Conservation (phyloP, 2,888 invertebrate species). For the Callinectes sapidus region DNA sequence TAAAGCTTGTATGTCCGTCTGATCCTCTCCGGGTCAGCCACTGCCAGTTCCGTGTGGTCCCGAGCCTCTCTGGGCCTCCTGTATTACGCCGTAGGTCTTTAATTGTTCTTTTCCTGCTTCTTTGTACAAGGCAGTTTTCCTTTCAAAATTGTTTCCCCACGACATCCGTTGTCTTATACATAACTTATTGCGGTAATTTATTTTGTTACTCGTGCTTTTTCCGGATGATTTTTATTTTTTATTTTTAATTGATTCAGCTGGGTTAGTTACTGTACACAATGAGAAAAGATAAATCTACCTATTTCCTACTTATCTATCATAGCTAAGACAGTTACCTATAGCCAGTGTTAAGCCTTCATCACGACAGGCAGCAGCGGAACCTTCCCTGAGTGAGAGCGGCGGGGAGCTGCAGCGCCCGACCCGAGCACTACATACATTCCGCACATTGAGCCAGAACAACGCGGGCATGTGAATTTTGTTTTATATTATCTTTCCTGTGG, state of each 20-base stretch:
- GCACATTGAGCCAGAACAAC: slow-evolving; percentile 58
- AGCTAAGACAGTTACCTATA: slow-evolving; percentile 30
- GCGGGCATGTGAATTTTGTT: slow-evolving; percentile 37
- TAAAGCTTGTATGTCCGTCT: slow-evolving; percentile 54
- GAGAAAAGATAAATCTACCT: slow-evolving; percentile 22
- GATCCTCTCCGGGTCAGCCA: slow-evolving; percentile 34
- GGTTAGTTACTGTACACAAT: slow-evolving; percentile 28
- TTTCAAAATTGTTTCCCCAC: background rate
- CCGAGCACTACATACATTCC: slow-evolving; percentile 65
- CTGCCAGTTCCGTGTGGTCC: slow-evolving; percentile 27
- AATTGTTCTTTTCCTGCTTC: slow-evolving; percentile 12
- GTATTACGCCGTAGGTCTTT: background rate
- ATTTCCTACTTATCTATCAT: slow-evolving; percentile 15
- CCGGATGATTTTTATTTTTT: background rate
- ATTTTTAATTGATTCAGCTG: background rate
- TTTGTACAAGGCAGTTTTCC: background rate
- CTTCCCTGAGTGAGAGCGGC: background rate
- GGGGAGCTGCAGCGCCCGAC: slow-evolving; percentile 50
- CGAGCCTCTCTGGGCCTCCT: background rate
- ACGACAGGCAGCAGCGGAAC: slow-evolving; percentile 11
- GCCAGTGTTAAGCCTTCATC: slow-evolving; percentile 33
- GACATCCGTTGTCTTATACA: background rate
- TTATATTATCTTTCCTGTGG: slow-evolving; percentile 43
- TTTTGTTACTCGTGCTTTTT: slow-evolving; percentile 28
- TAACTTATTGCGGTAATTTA: slow-evolving; percentile 20